Base-by-base conservation (phyloP, 2,888 invertebrate genomes). In the Idaea straminata region DNA sequence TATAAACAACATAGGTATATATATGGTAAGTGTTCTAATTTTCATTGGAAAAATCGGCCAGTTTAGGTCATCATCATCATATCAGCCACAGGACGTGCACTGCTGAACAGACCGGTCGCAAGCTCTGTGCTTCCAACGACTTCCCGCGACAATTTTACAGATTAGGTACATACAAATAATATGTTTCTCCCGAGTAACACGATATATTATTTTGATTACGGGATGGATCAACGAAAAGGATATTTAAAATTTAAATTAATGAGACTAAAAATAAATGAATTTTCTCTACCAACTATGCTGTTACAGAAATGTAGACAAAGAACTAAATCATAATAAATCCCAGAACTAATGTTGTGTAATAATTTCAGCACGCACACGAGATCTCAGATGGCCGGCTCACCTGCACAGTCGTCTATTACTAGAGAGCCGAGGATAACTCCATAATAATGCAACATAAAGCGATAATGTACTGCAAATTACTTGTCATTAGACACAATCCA, bases 401-500 rank as follows among this genome's bases (percentile, higher is more conserved):
- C 77, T 73, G 74, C 76, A 80, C 81, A 83, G 80, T 80, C 85
- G 84, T 90, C 79, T 82, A 89, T 91, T 91, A 91, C 76, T 69
- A 73, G 66, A 77, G 90, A 91, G 90, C 92, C 85, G 75, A 80
- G 88, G 88, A 87, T 91, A 88, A 86, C 84, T 83, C 85, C 76
- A 80, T 83, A 85, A 84, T 86, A 87, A 87, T 86, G 84, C 87
- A 79, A 81, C 81, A 81, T 78, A 79, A 80, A 76, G 75, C 82
- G 79, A 80, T 88, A 89, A 91, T 91, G 83, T 83, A 86, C 85
- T 85, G 87, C 85, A 86, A 89, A 91, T 89, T 84, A 87, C 88
- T 86, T 83, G 86, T 86, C 87, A 87, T 89, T 90, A 88, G 76
- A 74, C 78, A 69, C 77, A 77, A 83, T 77, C 82, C 79, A 75